These are phyloP conservation scores for Spilosoma lubricipeda DNA, from an alignment of 2,888 invertebrate species.

Conservation along the genomic window DNA sequence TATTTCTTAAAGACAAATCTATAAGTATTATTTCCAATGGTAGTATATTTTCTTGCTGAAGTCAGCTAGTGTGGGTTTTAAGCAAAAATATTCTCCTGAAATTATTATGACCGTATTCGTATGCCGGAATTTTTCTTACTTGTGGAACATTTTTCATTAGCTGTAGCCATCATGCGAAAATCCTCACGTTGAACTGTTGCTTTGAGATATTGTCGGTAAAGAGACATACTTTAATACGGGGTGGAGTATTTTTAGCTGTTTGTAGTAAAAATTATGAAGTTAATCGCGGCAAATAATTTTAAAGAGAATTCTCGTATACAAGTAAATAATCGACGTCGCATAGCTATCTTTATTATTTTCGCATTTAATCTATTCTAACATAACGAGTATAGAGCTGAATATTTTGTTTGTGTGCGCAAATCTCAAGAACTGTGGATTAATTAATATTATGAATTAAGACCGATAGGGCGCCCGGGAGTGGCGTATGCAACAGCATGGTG, in stretches of 20 bases:
- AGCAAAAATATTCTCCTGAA: neutral
- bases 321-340: too few relatives aligned
- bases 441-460: too few relatives aligned
- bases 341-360: too few relatives aligned
- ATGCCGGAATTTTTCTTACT: neutral
- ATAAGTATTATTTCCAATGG: neutral
- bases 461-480: too few relatives aligned
- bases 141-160: slow-evolving; percentile 1
- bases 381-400: too few relatives aligned
- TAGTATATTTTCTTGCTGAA: neutral
- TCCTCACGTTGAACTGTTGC: neutral
- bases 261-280: too few relatives aligned
- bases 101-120: neutral
- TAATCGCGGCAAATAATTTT: too few relatives aligned
- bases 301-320: too few relatives aligned
- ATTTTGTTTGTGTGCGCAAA: too few relatives aligned
- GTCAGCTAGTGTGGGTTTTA: neutral
- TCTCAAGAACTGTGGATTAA: too few relatives aligned
- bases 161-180: neutral
- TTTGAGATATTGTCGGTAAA: neutral
- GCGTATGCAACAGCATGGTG: too few relatives aligned
- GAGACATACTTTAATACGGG: neutral
- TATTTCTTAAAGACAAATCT: neutral
- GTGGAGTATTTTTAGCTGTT: neutral
- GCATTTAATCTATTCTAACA: too few relatives aligned